Evolutionary conservation across 2,797 vertebrate genomes (phyloP), one percentile per base, ranked within the genome.

Genomic region (Denticeps clupeoides): DNA sequence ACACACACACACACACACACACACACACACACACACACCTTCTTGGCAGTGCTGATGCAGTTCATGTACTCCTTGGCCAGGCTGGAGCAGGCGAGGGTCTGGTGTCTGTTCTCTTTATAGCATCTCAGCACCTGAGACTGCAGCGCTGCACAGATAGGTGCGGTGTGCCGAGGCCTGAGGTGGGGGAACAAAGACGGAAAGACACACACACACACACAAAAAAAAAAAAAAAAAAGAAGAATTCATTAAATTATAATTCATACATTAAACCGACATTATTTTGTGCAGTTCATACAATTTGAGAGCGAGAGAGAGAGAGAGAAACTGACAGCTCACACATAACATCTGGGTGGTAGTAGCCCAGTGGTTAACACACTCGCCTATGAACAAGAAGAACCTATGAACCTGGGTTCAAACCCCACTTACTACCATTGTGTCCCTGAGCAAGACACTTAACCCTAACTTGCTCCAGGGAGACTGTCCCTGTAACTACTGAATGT

Each of bases 51-150:
- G 8, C 84, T 85, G 60, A 97, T 89, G 4, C 93, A 97, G 73
- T 62, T 77, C 67, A 86, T 88, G 68, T 93, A 97, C 3, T 92
- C 80, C 59, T 84, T 89, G 59, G 83, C 91, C 69, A 96, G 76
- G 67, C 78, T 72, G 0, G 90, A 92, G 76, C 92, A 97, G 56
- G 73, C 84, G 22, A 97, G 84, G 11, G 87, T 88, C 77, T 97
- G 87, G 40, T 58, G 70, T 18, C 74, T 76, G 59, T 89, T 89
- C 61, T 86, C 79, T 19, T 62, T 71, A 81, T 93, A 96, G 77
- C 93, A 97, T 55, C 74, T 79, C 41, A 96, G 72, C 61, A 97
- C 89, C 68, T 87, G 74, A 55, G 78, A 74, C 74, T 97, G 91
- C 50, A 97, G 75, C 41, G 78, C 77, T n/a, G 71, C 51, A 63